Base-by-base conservation (phyloP, 2,113 vertebrate genomes). In the Chaetura pelagica region DNA sequence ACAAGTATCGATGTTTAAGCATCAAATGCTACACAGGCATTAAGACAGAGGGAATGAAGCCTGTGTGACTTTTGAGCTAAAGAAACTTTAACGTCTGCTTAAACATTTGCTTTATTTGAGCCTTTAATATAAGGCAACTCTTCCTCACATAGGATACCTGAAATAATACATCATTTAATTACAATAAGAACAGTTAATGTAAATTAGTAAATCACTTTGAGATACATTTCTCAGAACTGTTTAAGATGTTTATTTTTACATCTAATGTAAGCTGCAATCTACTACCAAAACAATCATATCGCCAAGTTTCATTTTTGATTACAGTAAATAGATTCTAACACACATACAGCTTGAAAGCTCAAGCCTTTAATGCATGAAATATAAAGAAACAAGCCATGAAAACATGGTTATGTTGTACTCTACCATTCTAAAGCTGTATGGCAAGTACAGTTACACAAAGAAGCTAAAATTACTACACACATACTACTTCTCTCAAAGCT, bases 321-420 rank as follows among this genome's bases (percentile, higher is more conserved):
- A 72, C 71, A 7, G 52, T 15, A 7, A 73, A 93, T 11, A 24
- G 27, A 52, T 86, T 82, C 51, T 51, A 40, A 86, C 59, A 61
- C 6, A 35, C 0, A 30, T 0, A 38, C 20, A 62, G 20, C 48
- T 35, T 67, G 34, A 80, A 84, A 84, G 44, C 48, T 77, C 55
- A 19, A 48, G 32, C 15, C 26, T 38, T 51, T 30, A 87, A 61
- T 22, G 22, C 32, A 59, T 4, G 5, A 67, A 51, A 93, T 57
- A 79, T 59, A 87, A 91, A 79, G 24, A 66, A 72, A 55, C 13
- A 69, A 82, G 26, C 29, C 16, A 27, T 1, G 12, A 62, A 58
- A 73, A 49, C 14, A 51, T 0, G 0, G 17, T 46, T 35, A 46
- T 4, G 20, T 21, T 14, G 4, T 7, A 15, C 30, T 44, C 32